phyloP scores from a whole-genome alignment of 2,113 vertebrate species.

The Oxyura jamaicensis region DNA sequence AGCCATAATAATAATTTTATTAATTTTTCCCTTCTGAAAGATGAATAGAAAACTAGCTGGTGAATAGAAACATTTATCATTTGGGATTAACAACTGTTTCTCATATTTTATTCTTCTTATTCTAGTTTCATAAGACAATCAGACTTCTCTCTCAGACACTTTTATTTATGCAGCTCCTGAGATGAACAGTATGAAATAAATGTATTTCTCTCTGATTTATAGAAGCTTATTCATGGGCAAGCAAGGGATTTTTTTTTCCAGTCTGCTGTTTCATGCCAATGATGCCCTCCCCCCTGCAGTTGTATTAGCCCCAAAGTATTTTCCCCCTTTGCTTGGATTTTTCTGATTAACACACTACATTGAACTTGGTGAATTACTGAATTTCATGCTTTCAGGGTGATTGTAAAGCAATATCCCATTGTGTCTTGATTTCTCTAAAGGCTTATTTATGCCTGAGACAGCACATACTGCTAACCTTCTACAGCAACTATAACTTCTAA shows the following conservation, averaged over 20 bases:
- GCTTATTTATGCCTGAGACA: not conserved
- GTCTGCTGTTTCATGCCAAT: not conserved
- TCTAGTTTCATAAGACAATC: not conserved
- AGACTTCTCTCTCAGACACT: not conserved
- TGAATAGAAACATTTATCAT: not conserved
- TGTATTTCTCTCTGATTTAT: not conserved
- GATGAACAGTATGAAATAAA: not conserved
- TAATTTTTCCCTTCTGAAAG: not conserved
- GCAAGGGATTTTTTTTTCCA: not conserved
- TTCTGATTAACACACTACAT: not conserved
- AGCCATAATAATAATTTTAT: not conserved
- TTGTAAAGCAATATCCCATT: not conserved
- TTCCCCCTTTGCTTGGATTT: not conserved
- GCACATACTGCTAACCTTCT: not conserved
- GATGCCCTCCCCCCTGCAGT: not conserved
- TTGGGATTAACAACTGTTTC: not conserved
- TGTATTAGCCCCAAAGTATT: not conserved
- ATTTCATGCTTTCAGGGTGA: not conserved
- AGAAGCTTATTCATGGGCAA: not conserved
- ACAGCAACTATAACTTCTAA: not conserved
- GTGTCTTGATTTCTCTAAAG: not conserved
- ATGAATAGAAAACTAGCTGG: not conserved
- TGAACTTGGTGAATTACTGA: not conserved
- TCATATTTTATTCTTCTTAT: not conserved
- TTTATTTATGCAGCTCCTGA: not conserved